phyloP scores from a whole-genome alignment of 2,113 vertebrate species.

The Paradisaea rubra region DNA sequence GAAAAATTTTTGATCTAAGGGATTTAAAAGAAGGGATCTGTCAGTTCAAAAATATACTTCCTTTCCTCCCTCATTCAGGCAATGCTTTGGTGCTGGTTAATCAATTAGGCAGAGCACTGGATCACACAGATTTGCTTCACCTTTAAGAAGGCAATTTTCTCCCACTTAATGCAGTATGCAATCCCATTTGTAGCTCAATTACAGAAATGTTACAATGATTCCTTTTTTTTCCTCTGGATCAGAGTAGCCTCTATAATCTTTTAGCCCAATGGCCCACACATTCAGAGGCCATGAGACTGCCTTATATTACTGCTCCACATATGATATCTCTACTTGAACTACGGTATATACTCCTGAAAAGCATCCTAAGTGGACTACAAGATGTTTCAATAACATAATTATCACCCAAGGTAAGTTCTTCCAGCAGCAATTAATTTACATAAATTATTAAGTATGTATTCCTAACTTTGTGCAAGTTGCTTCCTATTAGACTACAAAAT shows the following conservation, averaged over 20 bases:
- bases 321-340: background rate
- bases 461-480: background rate
- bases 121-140: background rate
- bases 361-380: background rate
- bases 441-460: background rate
- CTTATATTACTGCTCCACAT: background rate
- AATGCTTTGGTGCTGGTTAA: background rate
- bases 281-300: background rate
- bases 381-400: background rate
- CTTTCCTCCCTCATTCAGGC: background rate
- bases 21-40: slow-evolving; percentile 23
- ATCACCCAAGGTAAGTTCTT: background rate
- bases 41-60: slow-evolving; percentile 41
- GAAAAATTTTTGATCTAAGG: slow-evolving; percentile 53
- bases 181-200: background rate
- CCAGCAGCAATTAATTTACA: background rate
- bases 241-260: background rate
- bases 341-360: background rate
- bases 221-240: background rate
- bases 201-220: background rate
- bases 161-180: background rate
- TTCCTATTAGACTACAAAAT: background rate
- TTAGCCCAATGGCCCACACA: background rate
- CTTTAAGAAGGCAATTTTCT: background rate
- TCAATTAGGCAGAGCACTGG: background rate